phyloP scores from a whole-genome alignment of 2,888 invertebrate genomes.

The Catocala nupta region DNA sequence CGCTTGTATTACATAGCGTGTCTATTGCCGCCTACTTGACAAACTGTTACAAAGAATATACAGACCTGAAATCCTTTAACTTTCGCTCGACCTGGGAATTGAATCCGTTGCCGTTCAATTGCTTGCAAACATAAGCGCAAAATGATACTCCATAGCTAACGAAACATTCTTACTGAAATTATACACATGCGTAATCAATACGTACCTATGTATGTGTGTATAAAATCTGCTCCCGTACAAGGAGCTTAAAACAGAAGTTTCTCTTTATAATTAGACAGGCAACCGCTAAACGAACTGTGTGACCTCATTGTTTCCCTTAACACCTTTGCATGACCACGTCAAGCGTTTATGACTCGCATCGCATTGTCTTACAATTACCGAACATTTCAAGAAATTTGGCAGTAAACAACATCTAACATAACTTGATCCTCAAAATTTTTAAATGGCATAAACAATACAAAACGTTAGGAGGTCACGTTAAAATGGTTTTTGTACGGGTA shows the following conservation, averaged over 20 bases:
- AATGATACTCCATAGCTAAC: no score
- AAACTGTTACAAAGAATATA: no score
- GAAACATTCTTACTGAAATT: no score
- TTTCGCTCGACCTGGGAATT: no score
- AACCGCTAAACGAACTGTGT: conserved; percentile 54
- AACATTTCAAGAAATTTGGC: conserved; percentile 82
- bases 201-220: not conserved
- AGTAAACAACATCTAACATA: conserved; percentile 60
- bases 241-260: conserved; percentile 41
- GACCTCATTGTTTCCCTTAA: conserved; percentile 71
- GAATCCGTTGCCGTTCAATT: no score
- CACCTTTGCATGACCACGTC: conserved; percentile 71
- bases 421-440: conserved; percentile 45
- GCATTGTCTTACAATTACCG: conserved; percentile 83
- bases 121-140: no score
- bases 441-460: conserved; percentile 26
- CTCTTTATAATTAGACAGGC: conserved; percentile 49
- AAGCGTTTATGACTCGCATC: conserved; percentile 75
- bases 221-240: conserved; percentile 10
- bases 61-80: no score
- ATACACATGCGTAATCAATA: not conserved
- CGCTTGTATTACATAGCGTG: no score
- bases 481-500: conserved; percentile 53
- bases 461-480: conserved; percentile 33
- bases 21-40: no score